A percentile compares a stretch with the other conserved stretches of the same genome.
Evolutionary conservation across 2,797 vertebrate genomes (phyloP).

Genomic region (Otolemur crassicaudatus): DNA sequence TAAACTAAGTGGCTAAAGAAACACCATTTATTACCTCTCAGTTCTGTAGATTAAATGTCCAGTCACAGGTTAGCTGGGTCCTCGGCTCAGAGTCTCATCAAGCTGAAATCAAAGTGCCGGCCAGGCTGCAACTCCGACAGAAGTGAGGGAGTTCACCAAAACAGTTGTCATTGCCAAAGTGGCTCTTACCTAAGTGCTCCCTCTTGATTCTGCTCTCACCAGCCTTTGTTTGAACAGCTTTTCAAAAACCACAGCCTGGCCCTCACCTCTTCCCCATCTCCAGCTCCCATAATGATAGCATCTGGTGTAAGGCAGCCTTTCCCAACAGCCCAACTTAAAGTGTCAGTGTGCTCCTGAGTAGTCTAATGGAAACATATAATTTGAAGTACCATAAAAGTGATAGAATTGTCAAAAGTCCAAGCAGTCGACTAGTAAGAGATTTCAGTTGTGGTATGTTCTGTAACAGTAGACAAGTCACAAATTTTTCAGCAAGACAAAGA

Average conservation of each 20-base stretch:
- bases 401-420: slow-evolving; percentile 4
- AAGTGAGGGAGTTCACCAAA: not conserved
- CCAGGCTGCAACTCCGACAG: not conserved
- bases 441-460: not conserved
- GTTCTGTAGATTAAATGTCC: not conserved
- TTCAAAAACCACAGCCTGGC: not conserved
- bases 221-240: not conserved
- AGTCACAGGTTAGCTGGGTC: not conserved
- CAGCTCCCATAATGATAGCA: not conserved
- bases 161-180: not conserved
- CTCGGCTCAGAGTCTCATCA: not conserved
- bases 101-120: not conserved
- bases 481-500: slow-evolving; percentile 17
- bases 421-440: slow-evolving; percentile 22
- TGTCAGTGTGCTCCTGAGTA: not conserved
- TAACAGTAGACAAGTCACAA: slow-evolving; percentile 40
- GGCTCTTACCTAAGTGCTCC: not conserved
- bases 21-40: not conserved
- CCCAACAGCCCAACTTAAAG: not conserved
- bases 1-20: slow-evolving; percentile 33
- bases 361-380: not conserved
- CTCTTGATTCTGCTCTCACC: not conserved
- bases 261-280: not conserved
- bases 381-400: not conserved
- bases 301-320: not conserved